These are phyloP conservation scores for Panzeria rudis DNA, from an alignment of 2,888 invertebrate species.

Conservation along the genomic window DNA sequence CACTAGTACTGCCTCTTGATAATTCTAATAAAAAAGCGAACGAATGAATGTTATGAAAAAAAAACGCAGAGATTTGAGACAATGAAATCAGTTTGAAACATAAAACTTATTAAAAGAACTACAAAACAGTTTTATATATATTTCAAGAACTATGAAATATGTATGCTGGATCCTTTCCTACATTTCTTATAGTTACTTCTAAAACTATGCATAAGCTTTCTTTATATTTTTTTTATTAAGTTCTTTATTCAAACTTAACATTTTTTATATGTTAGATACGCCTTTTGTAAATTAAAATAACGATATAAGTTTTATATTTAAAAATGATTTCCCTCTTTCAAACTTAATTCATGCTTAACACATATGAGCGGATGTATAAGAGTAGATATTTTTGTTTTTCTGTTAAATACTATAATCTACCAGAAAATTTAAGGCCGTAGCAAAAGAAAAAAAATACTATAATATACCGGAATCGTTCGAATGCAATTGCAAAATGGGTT, in stretches of 20 bases:
- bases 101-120: too few species aligned
- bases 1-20: background rate
- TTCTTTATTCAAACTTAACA: too few species aligned
- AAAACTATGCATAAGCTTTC: too few species aligned
- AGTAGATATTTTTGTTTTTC: conserved; percentile 11
- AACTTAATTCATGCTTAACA: background rate
- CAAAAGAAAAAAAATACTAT: background rate
- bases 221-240: too few species aligned
- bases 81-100: background rate
- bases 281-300: too few species aligned
- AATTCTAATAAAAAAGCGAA: background rate
- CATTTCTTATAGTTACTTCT: too few species aligned
- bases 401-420: background rate
- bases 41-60: background rate
- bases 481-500: conserved; percentile 52
- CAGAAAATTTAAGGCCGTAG: conserved; percentile 8
- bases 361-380: background rate
- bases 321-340: conserved; percentile 9
- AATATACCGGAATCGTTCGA: conserved; percentile 45
- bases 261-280: too few species aligned
- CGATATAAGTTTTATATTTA: too few species aligned
- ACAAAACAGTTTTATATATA: too few species aligned
- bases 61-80: background rate
- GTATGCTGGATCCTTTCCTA: too few species aligned
- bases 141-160: too few species aligned